Conservation (phyloP, 2,888 invertebrate genomes). For the Trichopoda pennipes region DNA sequence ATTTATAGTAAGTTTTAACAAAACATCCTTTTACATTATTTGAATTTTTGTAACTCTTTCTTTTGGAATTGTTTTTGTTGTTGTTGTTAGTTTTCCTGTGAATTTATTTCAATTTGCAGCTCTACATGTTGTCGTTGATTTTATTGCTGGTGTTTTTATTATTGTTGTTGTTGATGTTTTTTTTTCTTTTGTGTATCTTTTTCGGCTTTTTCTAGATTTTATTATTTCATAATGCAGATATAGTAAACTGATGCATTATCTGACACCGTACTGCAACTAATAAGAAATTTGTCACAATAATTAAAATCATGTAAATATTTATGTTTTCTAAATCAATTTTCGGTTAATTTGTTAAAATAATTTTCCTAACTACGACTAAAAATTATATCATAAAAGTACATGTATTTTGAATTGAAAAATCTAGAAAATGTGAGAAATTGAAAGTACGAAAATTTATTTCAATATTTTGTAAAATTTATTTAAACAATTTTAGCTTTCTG, state of each 20-base stretch:
- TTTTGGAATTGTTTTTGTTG: background rate
- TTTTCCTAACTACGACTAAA: no score
- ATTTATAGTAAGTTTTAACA: conserved; percentile 67
- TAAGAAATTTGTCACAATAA: background rate
- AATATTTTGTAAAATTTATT: no score
- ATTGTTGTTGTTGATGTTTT: conserved; percentile 34
- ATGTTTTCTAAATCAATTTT: no score
- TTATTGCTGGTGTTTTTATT: conserved; percentile 29
- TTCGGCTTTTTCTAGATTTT: conserved; percentile 24
- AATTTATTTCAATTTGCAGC: conserved; percentile 33
- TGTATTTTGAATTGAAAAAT: no score
- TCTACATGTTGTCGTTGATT: conserved; percentile 23
- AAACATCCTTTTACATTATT: conserved; percentile 55
- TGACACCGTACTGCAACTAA: conserved; percentile 20
- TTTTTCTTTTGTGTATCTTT: conserved; percentile 32
- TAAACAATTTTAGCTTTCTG: no score
- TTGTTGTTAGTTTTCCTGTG: background rate
- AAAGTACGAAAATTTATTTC: no score
- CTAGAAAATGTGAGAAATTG: no score
- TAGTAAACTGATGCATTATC: conserved; percentile 52
- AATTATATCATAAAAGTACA: no score
- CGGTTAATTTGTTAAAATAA: no score
- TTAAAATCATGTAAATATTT: no score
- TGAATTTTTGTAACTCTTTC: background rate
- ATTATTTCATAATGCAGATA: conserved; percentile 53